Conservation (phyloP, 2,888 invertebrate species). For the Drosophila imparisetae region DNA sequence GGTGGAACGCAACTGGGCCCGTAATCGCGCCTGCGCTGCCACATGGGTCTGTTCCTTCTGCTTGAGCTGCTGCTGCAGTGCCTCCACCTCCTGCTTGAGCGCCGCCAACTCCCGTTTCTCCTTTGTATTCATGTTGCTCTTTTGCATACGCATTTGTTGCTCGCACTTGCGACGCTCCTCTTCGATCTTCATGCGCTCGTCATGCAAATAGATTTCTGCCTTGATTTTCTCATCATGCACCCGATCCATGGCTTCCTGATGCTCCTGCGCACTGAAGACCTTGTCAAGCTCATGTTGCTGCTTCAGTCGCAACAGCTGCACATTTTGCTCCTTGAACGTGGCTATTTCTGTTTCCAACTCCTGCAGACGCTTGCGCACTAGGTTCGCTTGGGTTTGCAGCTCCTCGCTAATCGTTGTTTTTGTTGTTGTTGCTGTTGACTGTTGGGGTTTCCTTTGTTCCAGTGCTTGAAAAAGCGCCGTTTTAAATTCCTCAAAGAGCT, state of each 20-base stretch:
- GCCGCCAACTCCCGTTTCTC: constrained; percentile 89
- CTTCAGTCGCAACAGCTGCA: constrained; percentile 86
- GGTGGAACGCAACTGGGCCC: constrained; percentile 90
- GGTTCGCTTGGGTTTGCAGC: constrained; percentile 68
- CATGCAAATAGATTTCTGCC: constrained; percentile 88
- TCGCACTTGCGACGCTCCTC: constrained; percentile 89
- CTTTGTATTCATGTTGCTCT: constrained; percentile 87
- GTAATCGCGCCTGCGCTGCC: constrained; percentile 89
- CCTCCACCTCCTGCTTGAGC: constrained; percentile 88
- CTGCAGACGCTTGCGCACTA: constrained; percentile 86
- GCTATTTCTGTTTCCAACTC: constrained; percentile 89
- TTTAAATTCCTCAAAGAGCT: constrained; percentile 78
- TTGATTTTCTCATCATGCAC: constrained; percentile 88
- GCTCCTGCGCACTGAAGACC: constrained; percentile 88
- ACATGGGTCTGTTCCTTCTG: constrained; percentile 91
- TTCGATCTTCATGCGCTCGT: constrained; percentile 89
- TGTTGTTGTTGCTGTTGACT: background rate
- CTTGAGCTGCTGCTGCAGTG: constrained; percentile 88
- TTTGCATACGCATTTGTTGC: constrained; percentile 88
- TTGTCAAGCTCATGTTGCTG: constrained; percentile 88
- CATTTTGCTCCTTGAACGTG: constrained; percentile 86
- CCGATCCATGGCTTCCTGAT: constrained; percentile 86
- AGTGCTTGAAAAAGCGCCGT: constrained; percentile 73
- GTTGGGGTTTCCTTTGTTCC: constrained; percentile 57
- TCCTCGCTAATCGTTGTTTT: constrained; percentile 26